These are phyloP conservation scores for Bubo bubo DNA, from an alignment of 2,113 vertebrate genomes.

Conservation along the genomic window DNA sequence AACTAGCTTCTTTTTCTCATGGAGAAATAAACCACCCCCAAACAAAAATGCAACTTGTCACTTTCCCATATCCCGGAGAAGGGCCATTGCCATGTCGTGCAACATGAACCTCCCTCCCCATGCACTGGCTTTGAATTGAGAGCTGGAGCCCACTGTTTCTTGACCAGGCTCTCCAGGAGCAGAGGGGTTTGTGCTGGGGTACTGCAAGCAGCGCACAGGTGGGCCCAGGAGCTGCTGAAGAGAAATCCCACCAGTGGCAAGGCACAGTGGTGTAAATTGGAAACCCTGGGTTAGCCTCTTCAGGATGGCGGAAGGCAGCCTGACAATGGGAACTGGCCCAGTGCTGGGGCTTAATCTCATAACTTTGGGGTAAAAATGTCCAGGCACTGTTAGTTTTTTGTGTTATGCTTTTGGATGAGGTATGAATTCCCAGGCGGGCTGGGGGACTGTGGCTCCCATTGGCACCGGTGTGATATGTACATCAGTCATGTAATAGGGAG, in stretches of 20 bases:
- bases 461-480: neutral
- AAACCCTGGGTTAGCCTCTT: neutral
- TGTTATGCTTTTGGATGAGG: neutral
- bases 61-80: neutral
- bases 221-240: neutral
- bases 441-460: neutral
- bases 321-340: neutral
- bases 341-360: neutral
- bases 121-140: rapidly evolving
- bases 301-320: neutral
- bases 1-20: neutral
- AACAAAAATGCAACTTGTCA: neutral
- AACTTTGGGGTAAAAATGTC: neutral
- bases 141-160: neutral
- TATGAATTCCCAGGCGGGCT: neutral
- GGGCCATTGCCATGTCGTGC: rapidly evolving
- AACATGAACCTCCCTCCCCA: neutral
- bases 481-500: neutral
- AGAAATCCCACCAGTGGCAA: neutral
- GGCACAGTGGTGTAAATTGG: neutral
- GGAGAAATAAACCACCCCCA: neutral
- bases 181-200: neutral
- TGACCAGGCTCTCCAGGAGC: neutral
- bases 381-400: neutral
- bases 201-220: neutral